Conservation (phyloP, 2,888 invertebrate species). For the Capitulum mitella region DNA sequence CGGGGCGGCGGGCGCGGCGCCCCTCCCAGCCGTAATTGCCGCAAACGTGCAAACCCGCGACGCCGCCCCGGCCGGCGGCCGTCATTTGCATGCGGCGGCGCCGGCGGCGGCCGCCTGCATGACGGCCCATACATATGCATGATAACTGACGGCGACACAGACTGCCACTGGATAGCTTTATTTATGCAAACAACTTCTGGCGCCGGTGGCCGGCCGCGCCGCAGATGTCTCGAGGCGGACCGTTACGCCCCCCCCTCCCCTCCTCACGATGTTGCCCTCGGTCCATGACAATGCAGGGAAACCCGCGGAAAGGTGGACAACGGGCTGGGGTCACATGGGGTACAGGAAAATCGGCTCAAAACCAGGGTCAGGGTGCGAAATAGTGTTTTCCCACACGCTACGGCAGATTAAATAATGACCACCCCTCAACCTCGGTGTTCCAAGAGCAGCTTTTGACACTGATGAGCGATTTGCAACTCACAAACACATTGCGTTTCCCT, state of each 20-base stretch:
- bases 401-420: too few relatives aligned
- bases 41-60: conserved; percentile 9
- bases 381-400: too few relatives aligned
- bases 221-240: background rate
- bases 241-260: background rate
- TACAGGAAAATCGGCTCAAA: too few relatives aligned
- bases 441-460: too few relatives aligned
- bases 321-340: too few relatives aligned
- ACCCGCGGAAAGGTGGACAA: too few relatives aligned
- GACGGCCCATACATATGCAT: background rate
- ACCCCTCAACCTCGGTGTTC: too few relatives aligned
- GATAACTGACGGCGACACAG: background rate
- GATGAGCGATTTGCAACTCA: too few relatives aligned
- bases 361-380: too few relatives aligned
- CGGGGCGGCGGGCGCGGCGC: background rate
- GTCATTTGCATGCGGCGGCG: background rate
- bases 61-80: background rate
- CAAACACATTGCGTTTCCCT: too few relatives aligned
- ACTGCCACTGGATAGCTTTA: background rate
- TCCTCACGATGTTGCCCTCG: background rate
- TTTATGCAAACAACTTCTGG: conserved; percentile 7
- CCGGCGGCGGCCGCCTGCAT: background rate
- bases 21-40: background rate
- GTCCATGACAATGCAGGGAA: too few relatives aligned
- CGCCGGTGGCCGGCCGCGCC: background rate